Evolutionary conservation across 2,888 invertebrate species (phyloP).

Genomic region (Elysia crispata): DNA sequence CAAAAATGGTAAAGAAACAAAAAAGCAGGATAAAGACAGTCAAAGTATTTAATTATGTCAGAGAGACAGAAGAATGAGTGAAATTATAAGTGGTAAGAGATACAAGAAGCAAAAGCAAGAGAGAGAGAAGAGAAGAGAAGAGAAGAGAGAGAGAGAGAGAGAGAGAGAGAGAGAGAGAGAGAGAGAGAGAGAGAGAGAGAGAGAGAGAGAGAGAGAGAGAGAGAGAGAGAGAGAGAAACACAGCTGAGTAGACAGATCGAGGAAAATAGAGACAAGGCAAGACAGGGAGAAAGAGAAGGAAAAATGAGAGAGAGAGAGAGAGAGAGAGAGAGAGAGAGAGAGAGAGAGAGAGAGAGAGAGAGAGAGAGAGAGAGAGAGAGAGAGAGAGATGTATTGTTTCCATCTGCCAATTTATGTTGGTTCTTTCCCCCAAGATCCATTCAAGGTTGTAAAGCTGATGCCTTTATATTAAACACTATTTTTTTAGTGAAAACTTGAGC

Average conservation of each 20-base stretch:
- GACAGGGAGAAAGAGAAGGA: too few species aligned
- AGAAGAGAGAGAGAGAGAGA: slow-evolving; percentile 12
- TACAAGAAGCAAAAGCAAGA: slow-evolving; percentile 9
- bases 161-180: slow-evolving; percentile 10
- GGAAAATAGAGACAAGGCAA: slow-evolving; percentile 10
- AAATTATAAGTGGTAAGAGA: slow-evolving; percentile 14
- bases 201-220: slow-evolving; percentile 38
- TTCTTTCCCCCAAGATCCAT: too few species aligned
- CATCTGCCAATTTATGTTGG: too few species aligned
- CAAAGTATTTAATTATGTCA: neutral
- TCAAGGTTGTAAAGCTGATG: too few species aligned
- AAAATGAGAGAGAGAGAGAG: neutral
- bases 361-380: neutral
- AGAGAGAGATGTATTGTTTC: too few species aligned
- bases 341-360: slow-evolving; percentile 21
- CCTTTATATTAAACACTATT: too few species aligned
- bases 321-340: neutral
- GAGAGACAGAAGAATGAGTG: slow-evolving; percentile 12
- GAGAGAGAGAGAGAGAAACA: too few species aligned
- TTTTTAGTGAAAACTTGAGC: too few species aligned
- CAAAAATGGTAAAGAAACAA: too few species aligned
- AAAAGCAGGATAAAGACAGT: too few species aligned
- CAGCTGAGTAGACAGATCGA: slow-evolving; percentile 15
- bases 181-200: slow-evolving; percentile 20
- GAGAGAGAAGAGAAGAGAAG: neutral